Percentiles rank a stretch among this genome's conserved stretches.
Evolutionary conservation across 1,140 invertebrate genomes (phyloP).

Genomic region (Galleria mellonella): DNA sequence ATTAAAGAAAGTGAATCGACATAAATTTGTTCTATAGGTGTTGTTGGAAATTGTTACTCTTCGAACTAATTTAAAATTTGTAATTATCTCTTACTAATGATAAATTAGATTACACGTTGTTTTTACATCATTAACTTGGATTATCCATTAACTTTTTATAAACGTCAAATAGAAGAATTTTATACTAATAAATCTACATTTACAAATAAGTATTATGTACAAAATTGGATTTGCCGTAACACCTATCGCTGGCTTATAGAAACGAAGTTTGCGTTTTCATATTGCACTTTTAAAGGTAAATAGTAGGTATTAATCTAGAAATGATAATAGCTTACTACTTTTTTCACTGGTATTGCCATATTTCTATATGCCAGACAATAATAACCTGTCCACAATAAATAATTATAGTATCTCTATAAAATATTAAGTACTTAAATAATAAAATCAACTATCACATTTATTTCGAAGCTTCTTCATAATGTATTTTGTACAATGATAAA

Average conservation of each 20-base stretch:
- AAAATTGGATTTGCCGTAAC: conserved; percentile 1
- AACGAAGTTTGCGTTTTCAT: neutral
- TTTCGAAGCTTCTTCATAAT: conserved; percentile 49
- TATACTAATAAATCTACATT: conserved; percentile 22
- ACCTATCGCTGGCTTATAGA: conserved; percentile 15
- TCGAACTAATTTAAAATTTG: conserved; percentile 29
- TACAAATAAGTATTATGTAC: conserved; percentile 35
- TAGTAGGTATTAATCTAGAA: neutral
- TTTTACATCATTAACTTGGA: conserved; percentile 10
- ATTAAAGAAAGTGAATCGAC: neutral
- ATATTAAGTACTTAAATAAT: conserved; percentile 70
- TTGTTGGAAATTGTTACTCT: neutral
- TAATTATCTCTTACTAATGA: conserved; percentile 30
- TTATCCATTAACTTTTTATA: conserved; percentile 15
- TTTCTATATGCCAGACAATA: conserved; percentile 8
- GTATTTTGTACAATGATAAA: conserved; percentile 48
- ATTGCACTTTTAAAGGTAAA: conserved; percentile 2
- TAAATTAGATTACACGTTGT: conserved; percentile 20
- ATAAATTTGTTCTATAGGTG: too few species aligned
- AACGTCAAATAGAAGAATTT: conserved; percentile 15
- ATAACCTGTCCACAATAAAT: conserved; percentile 51
- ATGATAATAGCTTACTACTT: conserved; percentile 1
- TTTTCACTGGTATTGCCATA: conserved; percentile 7
- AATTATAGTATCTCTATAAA: conserved; percentile 64
- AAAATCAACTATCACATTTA: conserved; percentile 72